Evolutionary conservation across 2,113 vertebrate genomes (phyloP).

Genomic region (Cervus canadensis): DNA sequence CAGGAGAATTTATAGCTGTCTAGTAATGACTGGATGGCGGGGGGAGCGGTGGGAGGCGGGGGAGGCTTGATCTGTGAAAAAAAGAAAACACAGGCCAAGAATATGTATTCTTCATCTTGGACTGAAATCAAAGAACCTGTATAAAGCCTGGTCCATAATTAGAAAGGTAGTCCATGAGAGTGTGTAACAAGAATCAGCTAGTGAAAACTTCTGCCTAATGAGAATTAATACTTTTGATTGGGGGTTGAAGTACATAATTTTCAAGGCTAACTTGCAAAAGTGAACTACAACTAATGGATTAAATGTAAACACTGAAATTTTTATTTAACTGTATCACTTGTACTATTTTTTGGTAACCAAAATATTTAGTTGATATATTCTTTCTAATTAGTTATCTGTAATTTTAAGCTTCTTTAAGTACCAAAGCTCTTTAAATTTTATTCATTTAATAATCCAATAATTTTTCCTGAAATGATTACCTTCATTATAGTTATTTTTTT

Average conservation of each 20-base stretch:
- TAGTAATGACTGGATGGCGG: background rate
- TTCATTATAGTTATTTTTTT: background rate
- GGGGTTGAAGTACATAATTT: background rate
- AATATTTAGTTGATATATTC: slow-evolving; percentile 18
- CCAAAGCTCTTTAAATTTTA: slow-evolving; percentile 13
- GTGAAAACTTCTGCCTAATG: background rate
- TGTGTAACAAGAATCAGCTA: background rate
- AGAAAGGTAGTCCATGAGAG: background rate
- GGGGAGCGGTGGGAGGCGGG: rapidly evolving
- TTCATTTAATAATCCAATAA: background rate
- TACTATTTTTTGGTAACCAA: background rate
- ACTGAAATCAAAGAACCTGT: slow-evolving; percentile 29
- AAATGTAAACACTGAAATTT: background rate
- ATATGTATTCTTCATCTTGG: background rate
- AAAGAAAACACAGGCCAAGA: background rate
- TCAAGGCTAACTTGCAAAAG: slow-evolving; percentile 27
- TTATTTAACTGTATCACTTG: background rate
- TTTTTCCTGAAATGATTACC: background rate
- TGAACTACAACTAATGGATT: background rate
- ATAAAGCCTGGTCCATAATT: background rate
- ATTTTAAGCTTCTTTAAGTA: slow-evolving; percentile 10
- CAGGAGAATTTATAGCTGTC: background rate
- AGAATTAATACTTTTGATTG: background rate
- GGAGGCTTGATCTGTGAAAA: background rate
- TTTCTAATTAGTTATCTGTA: background rate